Evolutionary conservation across 2,113 vertebrate species (phyloP).

Genomic region (Manacus vitellinus): DNA sequence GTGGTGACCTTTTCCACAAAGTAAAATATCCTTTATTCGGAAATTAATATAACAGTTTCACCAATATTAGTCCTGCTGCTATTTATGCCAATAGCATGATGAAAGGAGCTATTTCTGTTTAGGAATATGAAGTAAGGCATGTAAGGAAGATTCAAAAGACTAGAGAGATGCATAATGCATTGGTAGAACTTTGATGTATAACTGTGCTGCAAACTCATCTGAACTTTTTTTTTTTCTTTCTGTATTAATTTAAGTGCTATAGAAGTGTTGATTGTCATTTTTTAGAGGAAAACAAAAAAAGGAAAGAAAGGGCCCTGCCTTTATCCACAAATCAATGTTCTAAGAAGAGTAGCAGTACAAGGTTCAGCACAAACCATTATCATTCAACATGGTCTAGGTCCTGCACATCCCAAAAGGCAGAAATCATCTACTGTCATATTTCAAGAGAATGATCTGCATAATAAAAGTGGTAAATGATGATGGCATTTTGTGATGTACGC

Average conservation of each 20-base stretch:
- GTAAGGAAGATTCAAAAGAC: background rate
- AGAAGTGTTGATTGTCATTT: background rate
- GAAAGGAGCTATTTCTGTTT: constrained; percentile 13
- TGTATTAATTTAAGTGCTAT: constrained; percentile 12
- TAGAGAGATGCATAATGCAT: constrained; percentile 20
- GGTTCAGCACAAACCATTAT: background rate
- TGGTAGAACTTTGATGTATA: constrained; percentile 22
- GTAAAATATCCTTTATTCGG: background rate
- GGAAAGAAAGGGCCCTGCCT: background rate
- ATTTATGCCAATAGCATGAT: background rate
- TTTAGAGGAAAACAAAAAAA: background rate
- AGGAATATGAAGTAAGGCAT: background rate
- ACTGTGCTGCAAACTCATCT: background rate
- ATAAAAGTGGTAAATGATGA: background rate
- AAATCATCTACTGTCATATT: background rate
- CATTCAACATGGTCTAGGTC: background rate
- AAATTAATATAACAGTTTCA: background rate
- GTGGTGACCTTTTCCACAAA: background rate
- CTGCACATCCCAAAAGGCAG: background rate
- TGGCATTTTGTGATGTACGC: constrained; percentile 17
- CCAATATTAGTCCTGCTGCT: background rate
- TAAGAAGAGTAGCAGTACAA: background rate
- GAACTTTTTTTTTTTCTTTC: background rate
- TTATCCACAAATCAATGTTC: background rate
- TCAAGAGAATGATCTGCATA: constrained; percentile 17